Evolutionary conservation across 1,140 invertebrate species (phyloP), one percentile per base, ranked within the genome.

Genomic region (Teleogryllus occipitalis): DNA sequence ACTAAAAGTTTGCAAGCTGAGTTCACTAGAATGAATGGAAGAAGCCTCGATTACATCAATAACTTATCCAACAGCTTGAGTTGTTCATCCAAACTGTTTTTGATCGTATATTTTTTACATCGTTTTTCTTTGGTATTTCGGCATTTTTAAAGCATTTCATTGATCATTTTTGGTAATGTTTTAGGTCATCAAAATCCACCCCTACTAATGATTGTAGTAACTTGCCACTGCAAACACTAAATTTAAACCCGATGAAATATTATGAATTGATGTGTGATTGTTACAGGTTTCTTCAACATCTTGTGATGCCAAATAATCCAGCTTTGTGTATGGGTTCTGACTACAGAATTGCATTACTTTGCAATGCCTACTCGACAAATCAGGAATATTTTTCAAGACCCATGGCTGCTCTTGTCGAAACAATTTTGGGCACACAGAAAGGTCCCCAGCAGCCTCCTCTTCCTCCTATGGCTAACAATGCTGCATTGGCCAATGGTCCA

Each of bases 281-380:
- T 49, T 77, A n/a, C 21, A 79, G 92, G 81, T 97, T 95, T 83
- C 87, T 98, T 8, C 95, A 96, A 85, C 94, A 95, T 84, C 84
- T 95, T 10, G 91, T 93, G 79, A 90, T 92, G 81, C 91, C 93
- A 12, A 94, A 91, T 82, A 91, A 90, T 74, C 87, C 87, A 78
- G 87, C 88, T 81, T 84, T 92, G 54, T 90, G 88, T 74, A 92
- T 94, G 89, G 92, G 92, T 7, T 90, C 92, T 15, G 96, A 98
- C 85, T 98, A 95, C 84, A 90, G 93, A 78, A 96, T 98, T 82
- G 94, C 96, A 12, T 87, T 98, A 8, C 88, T 99, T 0, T 97
- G 97, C 84, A 98, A 99, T 88, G 97, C 97, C 0, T 98, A 97
- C 84, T 96, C 95, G 0, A 96, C 95, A 1, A 95, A 95, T 86